A percentile compares a stretch with the other conserved stretches of the same genome.
phyloP scores from a whole-genome alignment of 2,888 invertebrate genomes.

The Boloria selene region DNA sequence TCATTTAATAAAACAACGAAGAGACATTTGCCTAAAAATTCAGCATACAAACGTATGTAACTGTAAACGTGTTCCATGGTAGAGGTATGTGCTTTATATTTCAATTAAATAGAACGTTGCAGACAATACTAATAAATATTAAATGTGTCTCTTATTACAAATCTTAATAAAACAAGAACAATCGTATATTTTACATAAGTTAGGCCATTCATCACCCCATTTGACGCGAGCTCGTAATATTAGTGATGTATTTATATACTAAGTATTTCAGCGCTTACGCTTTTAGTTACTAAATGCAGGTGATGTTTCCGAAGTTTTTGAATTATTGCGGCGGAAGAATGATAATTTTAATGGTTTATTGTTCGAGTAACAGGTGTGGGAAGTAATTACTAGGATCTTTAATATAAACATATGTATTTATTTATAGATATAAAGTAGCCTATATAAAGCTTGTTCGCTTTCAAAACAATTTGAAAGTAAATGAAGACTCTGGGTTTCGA shows the following conservation, averaged over 20 bases:
- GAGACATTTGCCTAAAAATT: too few relatives aligned
- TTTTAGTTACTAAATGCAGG: conserved; percentile 37
- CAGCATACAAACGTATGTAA: too few relatives aligned
- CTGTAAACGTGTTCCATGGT: too few relatives aligned
- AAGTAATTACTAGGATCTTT: background rate
- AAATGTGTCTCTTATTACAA: conserved; percentile 19
- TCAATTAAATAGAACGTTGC: background rate
- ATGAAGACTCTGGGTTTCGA: too few relatives aligned
- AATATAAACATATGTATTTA: background rate
- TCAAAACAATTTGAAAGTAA: too few relatives aligned
- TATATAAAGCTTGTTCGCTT: background rate
- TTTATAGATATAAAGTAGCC: background rate
- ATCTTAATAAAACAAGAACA: conserved; percentile 39
- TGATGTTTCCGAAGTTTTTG: conserved; percentile 32
- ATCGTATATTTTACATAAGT: conserved; percentile 44
- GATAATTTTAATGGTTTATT: conserved; percentile 25
- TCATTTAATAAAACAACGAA: too few relatives aligned
- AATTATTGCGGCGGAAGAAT: conserved; percentile 20
- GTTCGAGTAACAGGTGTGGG: conserved; percentile 26
- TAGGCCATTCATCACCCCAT: conserved; percentile 54
- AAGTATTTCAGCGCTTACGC: conserved; percentile 37
- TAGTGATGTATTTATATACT: conserved; percentile 58
- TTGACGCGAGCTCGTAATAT: conserved; percentile 48
- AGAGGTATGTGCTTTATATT: background rate
- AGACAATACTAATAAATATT: conserved; percentile 10